Evolutionary conservation across 2,113 vertebrate genomes (phyloP).

Genomic region (Nycticebus coucang): DNA sequence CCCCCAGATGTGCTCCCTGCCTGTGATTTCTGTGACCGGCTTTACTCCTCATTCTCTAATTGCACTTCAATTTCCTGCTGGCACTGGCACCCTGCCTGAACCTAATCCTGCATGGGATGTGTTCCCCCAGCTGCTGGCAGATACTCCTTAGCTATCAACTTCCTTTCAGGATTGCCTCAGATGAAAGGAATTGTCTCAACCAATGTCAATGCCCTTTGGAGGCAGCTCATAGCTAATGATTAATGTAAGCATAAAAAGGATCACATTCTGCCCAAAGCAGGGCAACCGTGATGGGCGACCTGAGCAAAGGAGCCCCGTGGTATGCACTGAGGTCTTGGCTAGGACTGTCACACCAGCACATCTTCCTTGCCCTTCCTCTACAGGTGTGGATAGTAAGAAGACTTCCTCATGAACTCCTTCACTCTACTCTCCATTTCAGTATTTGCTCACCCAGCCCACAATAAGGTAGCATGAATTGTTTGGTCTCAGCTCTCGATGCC

Average conservation of each 20-base stretch:
- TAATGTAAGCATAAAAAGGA: background rate
- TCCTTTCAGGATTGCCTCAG: background rate
- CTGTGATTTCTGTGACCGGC: background rate
- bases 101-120: background rate
- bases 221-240: background rate
- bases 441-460: background rate
- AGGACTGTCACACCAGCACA: no score
- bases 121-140: background rate
- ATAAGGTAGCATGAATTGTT: no score
- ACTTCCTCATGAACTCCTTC: background rate
- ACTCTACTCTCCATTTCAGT: background rate
- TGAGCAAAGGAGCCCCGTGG: background rate
- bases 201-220: background rate
- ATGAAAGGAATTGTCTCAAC: background rate
- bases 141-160: background rate
- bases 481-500: background rate
- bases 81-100: background rate
- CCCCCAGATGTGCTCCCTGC: slow-evolving; percentile 20
- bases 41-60: background rate
- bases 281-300: background rate
- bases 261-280: background rate
- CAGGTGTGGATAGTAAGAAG: background rate
- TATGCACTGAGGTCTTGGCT: background rate
- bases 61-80: background rate
- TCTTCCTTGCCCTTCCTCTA: background rate